A percentile compares a stretch with the other conserved stretches of the same genome.
Evolutionary conservation across 37 sponge, comb jelly and placozoan species (phyloP).

Genomic region (Beroe forskalii): DNA sequence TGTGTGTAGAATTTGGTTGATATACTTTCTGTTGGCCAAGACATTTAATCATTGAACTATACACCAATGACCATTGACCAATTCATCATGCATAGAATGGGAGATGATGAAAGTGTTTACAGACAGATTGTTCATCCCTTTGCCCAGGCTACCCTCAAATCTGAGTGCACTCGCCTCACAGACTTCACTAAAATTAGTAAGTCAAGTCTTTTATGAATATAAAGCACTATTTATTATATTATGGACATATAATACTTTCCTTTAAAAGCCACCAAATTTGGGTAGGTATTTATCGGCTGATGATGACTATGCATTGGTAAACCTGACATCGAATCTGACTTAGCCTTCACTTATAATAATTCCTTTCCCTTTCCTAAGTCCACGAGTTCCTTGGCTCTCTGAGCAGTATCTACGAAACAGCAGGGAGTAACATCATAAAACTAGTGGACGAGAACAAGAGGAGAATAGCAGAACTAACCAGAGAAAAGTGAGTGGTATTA

Average conservation of each 20-base stretch:
- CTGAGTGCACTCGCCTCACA: slow-evolving; percentile 23
- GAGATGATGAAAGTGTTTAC: slow-evolving; percentile 57
- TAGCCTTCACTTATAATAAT: neutral
- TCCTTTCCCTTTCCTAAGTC: neutral
- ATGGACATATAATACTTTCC: no score
- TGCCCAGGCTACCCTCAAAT: slow-evolving; percentile 23
- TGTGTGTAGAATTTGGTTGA: no score
- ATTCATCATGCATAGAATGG: slow-evolving; percentile 17
- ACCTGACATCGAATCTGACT: no score
- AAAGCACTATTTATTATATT: no score
- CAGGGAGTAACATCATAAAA: neutral
- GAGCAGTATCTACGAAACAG: slow-evolving; percentile 34
- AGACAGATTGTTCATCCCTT: slow-evolving; percentile 38
- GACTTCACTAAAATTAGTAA: slow-evolving; percentile 51
- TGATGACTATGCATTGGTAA: neutral
- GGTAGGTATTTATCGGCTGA: no score
- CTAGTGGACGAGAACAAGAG: slow-evolving; percentile 58
- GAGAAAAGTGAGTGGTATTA: slow-evolving; percentile 54
- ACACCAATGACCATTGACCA: no score
- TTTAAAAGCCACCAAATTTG: no score
- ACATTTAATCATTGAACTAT: no score
- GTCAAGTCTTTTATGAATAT: no score
- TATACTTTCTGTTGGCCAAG: no score
- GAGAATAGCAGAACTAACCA: slow-evolving; percentile 16
- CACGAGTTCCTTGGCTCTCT: neutral